These are phyloP conservation scores for Harpegnathos saltator DNA, from an alignment of 1,140 invertebrate genomes.

Conservation along the genomic window DNA sequence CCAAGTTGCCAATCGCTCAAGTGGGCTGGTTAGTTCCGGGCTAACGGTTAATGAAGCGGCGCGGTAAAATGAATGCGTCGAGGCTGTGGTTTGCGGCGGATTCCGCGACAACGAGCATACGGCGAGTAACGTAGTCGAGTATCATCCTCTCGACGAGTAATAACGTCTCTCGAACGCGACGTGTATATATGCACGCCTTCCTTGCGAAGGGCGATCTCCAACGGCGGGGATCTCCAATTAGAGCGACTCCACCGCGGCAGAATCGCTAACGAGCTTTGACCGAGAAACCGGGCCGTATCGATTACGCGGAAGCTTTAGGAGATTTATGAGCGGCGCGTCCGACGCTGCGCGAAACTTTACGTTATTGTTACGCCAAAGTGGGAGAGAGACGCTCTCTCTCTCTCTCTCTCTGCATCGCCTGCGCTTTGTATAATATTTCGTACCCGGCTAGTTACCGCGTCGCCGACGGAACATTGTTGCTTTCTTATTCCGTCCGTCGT, in stretches of 20 bases:
- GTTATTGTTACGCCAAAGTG: conserved; percentile 18
- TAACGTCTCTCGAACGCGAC: conserved; percentile 60
- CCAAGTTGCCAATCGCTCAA: conserved; percentile 35
- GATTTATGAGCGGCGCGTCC: conserved; percentile 61
- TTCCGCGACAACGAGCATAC: conserved; percentile 58
- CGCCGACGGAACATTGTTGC: not conserved
- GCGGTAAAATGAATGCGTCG: conserved; percentile 52
- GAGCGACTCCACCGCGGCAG: conserved; percentile 65
- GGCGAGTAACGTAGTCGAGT: conserved; percentile 7
- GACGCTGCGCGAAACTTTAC: not conserved
- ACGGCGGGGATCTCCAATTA: conserved; percentile 69
- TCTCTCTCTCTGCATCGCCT: too few relatives aligned
- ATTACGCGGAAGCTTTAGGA: conserved; percentile 59
- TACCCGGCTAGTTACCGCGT: not conserved
- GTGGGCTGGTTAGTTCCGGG: conserved; percentile 34
- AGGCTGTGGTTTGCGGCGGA: conserved; percentile 29
- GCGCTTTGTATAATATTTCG: not conserved
- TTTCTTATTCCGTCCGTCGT: not conserved
- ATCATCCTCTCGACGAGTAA: conserved; percentile 59
- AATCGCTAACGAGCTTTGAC: conserved; percentile 73
- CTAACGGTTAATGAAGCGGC: conserved; percentile 62
- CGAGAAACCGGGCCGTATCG: conserved; percentile 69
- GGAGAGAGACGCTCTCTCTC: too few relatives aligned
- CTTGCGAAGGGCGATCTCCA: conserved; percentile 56
- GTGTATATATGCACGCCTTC: conserved; percentile 18